Evolutionary conservation across 2,888 invertebrate species (phyloP), one percentile per base, ranked within the genome.

Genomic region (Andrena bucephala): DNA sequence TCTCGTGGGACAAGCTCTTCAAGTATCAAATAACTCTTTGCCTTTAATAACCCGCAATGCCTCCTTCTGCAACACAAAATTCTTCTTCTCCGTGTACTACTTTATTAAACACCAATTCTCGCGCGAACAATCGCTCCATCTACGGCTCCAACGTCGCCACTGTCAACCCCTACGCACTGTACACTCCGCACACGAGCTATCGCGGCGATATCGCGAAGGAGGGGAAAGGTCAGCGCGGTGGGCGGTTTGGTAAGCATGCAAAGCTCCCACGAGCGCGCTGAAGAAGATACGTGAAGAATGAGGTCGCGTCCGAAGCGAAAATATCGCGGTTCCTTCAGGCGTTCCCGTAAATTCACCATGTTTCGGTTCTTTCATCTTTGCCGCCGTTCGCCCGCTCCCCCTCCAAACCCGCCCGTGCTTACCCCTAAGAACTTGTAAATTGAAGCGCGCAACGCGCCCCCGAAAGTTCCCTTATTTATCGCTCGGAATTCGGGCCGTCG

Each of bases 381-480:
- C 62, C 67, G 65, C 74, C 63, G 74, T 48, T 57, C 70, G 81
- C 50, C 62, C 75, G 1, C 20, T 52, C 20, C n/a, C n/a, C 13
- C n/a, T 20, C 0, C 27, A 27, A 20, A 0, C 20, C 20, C 20
- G 16, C n/a, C 50, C 20, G 2, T 2, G 20, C 20, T 20, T 20
- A 54, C 71, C 54, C 54, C 73, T 77, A 71, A 54, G 77, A 85
- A 85, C 85, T 85, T 83, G 78, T 75, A 67, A 84, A 85, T 82
- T 76, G 84, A 75, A 77, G 62, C 57, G 62, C n/a, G 59, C 73
- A 2, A n/a, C 36, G 70, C 48, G 36, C 62, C 57, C 70, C 36
- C 33, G 54, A 72, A 72, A 31, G 57, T 77, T 29, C 66, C 54
- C 54, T 71, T 77, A 77, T 77, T 77, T 77, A 77, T 77, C 71